Evolutionary conservation across 2,113 vertebrate species (phyloP), one percentile per base, ranked within the genome.

Genomic region (Oenanthe melanoleuca): DNA sequence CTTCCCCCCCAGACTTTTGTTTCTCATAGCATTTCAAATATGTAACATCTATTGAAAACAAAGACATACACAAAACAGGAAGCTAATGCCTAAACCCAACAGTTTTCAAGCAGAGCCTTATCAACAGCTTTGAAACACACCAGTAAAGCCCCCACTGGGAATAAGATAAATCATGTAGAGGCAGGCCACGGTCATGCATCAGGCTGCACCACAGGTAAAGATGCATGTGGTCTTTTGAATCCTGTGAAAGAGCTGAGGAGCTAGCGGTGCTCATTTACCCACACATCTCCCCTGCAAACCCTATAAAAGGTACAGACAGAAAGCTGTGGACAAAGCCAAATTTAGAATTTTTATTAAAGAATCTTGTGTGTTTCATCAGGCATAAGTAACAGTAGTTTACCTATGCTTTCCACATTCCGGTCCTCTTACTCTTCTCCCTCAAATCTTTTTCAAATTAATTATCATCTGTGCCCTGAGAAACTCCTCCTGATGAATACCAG

Each of bases 391-490:
- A 71, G 60, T 38, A 74, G 65, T 86, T 92, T 92, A 94, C 80
- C 61, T 83, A 23, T 21, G 82, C 64, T 65, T 83, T 94, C 33
- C 53, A 83, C 29, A 57, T 17, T 74, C 60, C 31, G 25, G 34
- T 92, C 56, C 60, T 91, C 59, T 93, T 88, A 77, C 49, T 79
- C 52, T 20, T 70, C 75, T 95, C 56, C 56, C 52, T 86, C 60
- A 90, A 67, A 90, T 80, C 56, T 88, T 74, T 95, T 88, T 79
- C 92, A 92, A 92, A 96, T 97, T 95, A 95, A 93, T 96, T 95
- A 96, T 92, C 49, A 70, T 81, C 80, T 93, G 12, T 91, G 94
- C 86, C 86, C 90, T 78, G n/a, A 96, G 92, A 96, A 93, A 93
- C 72, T 88, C 88, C 80, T 49, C 80, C 86, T 91, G 90, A 95